Conservation (phyloP, 2,113 vertebrate genomes). For the Corydoras sp. region DNA sequence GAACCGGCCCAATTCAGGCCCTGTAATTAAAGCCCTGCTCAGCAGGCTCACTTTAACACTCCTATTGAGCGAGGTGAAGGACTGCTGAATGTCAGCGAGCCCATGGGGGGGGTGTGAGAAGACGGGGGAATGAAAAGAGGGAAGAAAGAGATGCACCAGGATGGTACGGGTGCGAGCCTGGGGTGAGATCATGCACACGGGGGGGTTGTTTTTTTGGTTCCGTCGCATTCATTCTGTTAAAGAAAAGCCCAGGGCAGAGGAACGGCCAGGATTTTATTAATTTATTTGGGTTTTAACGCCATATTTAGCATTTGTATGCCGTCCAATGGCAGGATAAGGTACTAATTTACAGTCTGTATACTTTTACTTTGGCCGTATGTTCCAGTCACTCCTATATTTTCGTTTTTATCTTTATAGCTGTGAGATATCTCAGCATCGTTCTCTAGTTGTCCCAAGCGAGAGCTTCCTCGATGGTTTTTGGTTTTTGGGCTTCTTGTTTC, state of each 20-base stretch:
- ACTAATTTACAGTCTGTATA: too few species aligned
- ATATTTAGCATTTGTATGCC: too few species aligned
- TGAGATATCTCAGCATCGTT: too few species aligned
- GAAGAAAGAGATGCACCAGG: constrained; percentile 26
- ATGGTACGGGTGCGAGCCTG: constrained; percentile 4
- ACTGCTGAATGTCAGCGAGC: constrained; percentile 35
- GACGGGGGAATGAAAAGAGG: constrained; percentile 11
- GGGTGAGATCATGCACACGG: constrained; percentile 33
- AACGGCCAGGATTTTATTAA: neutral
- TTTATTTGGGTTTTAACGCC: too few species aligned
- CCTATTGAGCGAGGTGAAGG: constrained; percentile 35
- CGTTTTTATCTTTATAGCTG: too few species aligned
- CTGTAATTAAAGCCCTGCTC: constrained; percentile 28
- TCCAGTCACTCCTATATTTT: too few species aligned
- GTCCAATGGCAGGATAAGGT: too few species aligned
- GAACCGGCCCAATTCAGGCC: constrained; percentile 18
- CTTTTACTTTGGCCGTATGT: too few species aligned
- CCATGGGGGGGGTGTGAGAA: constrained; percentile 10
- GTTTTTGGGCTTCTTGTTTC: too few species aligned
- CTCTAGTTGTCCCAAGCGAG: too few species aligned
- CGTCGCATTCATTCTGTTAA: constrained; percentile 27
- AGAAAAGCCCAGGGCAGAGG: constrained; percentile 9
- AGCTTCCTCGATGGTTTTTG: too few species aligned
- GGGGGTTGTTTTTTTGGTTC: constrained; percentile 24
- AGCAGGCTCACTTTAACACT: constrained; percentile 30